Evolutionary conservation across 2,888 invertebrate species (phyloP).

Genomic region (Pegoplata infirma): DNA sequence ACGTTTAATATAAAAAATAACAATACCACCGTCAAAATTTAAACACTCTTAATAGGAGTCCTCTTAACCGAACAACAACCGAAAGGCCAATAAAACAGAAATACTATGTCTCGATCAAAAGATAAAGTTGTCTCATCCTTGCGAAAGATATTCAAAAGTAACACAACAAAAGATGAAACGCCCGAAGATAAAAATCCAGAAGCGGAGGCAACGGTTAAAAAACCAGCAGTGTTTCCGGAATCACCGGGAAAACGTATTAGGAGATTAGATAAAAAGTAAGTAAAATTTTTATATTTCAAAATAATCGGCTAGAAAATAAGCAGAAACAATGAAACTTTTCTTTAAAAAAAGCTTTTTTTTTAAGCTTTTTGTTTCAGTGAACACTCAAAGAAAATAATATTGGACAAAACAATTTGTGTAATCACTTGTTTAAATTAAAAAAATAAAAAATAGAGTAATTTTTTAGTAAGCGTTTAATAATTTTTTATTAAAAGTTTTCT

Average conservation of each 20-base stretch:
- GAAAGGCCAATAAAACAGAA: background rate
- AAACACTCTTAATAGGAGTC: background rate
- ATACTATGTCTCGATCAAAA: conserved; percentile 83
- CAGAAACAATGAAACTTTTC: no score
- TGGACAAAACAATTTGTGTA: no score
- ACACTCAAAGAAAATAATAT: no score
- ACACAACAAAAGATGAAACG: conserved; percentile 75
- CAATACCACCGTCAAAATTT: conserved; percentile 41
- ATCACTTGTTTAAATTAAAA: no score
- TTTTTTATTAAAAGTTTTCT: no score
- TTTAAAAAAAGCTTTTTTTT: no score
- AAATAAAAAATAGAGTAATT: no score
- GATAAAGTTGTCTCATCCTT: conserved; percentile 90
- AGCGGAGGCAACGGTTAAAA: conserved; percentile 67
- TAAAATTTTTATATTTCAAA: conserved; percentile 1
- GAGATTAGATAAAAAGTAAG: conserved; percentile 73
- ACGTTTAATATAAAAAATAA: conserved; percentile 12
- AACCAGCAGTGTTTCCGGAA: conserved; percentile 79
- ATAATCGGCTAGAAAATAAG: background rate
- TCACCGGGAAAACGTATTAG: conserved; percentile 72
- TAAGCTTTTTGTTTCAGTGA: no score
- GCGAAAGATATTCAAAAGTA: conserved; percentile 86
- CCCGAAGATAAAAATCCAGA: conserved; percentile 78
- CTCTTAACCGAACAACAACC: no score
- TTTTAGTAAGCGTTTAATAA: no score